Conservation (phyloP, 2,888 invertebrate genomes). For the Polietes domitor region DNA sequence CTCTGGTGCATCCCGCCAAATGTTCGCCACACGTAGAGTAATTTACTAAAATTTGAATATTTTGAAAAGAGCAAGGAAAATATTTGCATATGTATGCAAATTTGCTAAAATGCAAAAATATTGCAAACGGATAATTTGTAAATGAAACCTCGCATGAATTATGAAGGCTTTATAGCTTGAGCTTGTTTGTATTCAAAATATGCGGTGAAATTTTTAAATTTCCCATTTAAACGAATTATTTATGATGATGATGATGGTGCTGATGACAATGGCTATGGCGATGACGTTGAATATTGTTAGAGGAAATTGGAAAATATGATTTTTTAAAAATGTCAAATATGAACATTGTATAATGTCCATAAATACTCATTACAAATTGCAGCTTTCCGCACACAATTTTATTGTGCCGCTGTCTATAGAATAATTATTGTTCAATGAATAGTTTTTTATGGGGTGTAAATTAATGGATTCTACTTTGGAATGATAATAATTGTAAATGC, state of each 20-base stretch:
- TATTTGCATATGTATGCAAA: slow-evolving; percentile 17
- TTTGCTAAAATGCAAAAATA: slow-evolving; percentile 4
- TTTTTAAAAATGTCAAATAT: neutral
- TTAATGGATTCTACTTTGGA: too few relatives aligned
- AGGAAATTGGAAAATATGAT: slow-evolving; percentile 2
- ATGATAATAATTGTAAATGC: too few relatives aligned
- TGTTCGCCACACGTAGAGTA: neutral
- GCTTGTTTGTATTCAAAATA: neutral
- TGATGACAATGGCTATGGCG: slow-evolving; percentile 22
- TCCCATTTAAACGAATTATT: slow-evolving; percentile 10
- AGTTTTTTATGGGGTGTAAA: too few relatives aligned
- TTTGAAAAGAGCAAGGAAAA: neutral
- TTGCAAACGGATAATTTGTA: slow-evolving; percentile 6
- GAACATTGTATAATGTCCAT: too few relatives aligned
- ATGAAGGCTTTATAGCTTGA: neutral
- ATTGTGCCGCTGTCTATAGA: too few relatives aligned
- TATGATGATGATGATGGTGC: slow-evolving; percentile 14
- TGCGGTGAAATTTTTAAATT: neutral
- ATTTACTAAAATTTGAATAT: neutral
- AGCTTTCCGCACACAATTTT: too few relatives aligned
- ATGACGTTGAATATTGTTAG: slow-evolving; percentile 24
- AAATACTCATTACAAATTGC: too few relatives aligned
- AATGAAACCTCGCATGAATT: neutral
- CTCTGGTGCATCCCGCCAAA: neutral
- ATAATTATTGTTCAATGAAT: too few relatives aligned